Evolutionary conservation across 2,888 invertebrate species (phyloP).

Genomic region (Nipponacmea schrenckii): DNA sequence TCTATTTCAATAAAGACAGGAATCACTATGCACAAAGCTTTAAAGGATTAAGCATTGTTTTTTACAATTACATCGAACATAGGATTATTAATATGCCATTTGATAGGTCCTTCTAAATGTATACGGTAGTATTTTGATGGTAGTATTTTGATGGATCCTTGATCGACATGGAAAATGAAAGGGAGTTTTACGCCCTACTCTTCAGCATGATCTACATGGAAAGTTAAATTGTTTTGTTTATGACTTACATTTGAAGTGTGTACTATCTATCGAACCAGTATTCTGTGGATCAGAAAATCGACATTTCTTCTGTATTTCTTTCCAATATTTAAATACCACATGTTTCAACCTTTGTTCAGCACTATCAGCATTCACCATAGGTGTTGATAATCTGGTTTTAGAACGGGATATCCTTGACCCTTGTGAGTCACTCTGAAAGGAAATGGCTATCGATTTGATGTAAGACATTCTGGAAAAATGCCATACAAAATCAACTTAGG

Average conservation of each 20-base stretch:
- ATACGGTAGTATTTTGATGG: too few species aligned
- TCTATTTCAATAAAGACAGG: too few species aligned
- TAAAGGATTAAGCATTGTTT: too few species aligned
- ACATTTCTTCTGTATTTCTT: conserved; percentile 60
- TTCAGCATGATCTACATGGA: too few species aligned
- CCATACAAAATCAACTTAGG: background rate
- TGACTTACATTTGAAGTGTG: conserved; percentile 56
- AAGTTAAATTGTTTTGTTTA: too few species aligned
- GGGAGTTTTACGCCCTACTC: too few species aligned
- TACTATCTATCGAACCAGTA: conserved; percentile 54
- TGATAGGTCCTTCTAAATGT: too few species aligned
- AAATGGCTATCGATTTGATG: background rate
- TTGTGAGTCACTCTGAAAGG: conserved; percentile 9
- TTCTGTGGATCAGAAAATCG: conserved; percentile 53
- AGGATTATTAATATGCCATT: too few species aligned
- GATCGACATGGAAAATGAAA: too few species aligned
- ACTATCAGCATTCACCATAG: conserved; percentile 61
- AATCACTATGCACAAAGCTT: too few species aligned
- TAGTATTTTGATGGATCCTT: too few species aligned
- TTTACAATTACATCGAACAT: too few species aligned
- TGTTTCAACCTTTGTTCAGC: conserved; percentile 54
- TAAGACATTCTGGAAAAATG: background rate
- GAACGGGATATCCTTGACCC: conserved; percentile 24
- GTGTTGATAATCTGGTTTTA: conserved; percentile 46
- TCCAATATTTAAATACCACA: conserved; percentile 58